phyloP scores from a whole-genome alignment of 2,888 invertebrate species.

The Miltochrista miniata region DNA sequence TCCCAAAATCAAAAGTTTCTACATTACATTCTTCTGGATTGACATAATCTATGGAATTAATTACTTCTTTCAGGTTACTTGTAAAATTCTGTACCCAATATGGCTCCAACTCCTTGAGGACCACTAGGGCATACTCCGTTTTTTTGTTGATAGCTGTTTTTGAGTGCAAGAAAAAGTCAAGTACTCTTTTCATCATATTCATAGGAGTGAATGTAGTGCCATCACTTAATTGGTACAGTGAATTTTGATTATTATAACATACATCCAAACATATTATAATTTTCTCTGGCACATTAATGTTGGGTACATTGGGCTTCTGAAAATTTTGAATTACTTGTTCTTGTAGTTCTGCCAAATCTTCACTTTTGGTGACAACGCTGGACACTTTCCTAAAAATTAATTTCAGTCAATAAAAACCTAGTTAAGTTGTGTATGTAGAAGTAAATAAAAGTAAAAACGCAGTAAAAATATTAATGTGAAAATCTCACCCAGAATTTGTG shows the following conservation, averaged over 20 bases:
- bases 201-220: constrained; percentile 82
- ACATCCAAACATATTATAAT: constrained; percentile 86
- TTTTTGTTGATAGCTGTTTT: constrained; percentile 84
- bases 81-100: constrained; percentile 86
- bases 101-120: constrained; percentile 79
- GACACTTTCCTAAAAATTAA: constrained; percentile 30
- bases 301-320: constrained; percentile 73
- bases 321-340: constrained; percentile 71
- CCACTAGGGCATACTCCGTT: constrained; percentile 86
- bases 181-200: constrained; percentile 85
- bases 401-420: no score
- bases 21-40: constrained; percentile 75
- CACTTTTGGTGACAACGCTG: constrained; percentile 11
- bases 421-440: background rate
- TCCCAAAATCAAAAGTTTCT: constrained; percentile 81
- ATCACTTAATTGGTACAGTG: constrained; percentile 78
- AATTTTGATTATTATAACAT: constrained; percentile 81
- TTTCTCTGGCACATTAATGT: constrained; percentile 84
- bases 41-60: constrained; percentile 81
- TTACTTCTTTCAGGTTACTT: constrained; percentile 82
- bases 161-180: constrained; percentile 85
- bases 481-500: constrained; percentile 40
- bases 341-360: constrained; percentile 50
- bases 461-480: background rate
- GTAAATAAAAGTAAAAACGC: background rate